Conservation (phyloP, 2,113 vertebrate species). For the cat (Felis catus) region DNA sequence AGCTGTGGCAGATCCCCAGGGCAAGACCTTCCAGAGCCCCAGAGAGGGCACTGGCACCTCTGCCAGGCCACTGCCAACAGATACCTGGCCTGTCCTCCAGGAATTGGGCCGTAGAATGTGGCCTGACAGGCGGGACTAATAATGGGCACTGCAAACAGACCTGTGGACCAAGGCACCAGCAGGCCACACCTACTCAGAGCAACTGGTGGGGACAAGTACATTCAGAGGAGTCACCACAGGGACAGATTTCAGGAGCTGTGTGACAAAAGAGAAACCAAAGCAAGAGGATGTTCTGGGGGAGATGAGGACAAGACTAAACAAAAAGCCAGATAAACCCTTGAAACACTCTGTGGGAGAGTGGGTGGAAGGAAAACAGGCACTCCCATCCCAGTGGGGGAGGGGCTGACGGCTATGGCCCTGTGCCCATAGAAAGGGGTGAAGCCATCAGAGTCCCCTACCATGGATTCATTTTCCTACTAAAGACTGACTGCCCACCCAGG, state of each 20-base stretch:
- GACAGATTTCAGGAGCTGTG: neutral
- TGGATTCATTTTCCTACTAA: neutral
- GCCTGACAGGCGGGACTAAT: neutral
- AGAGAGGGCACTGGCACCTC: neutral
- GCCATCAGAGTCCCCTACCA: neutral
- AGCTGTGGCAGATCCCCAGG: accelerated
- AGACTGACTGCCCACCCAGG: neutral
- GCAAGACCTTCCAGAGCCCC: neutral
- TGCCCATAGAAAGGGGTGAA: neutral
- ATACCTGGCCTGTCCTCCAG: neutral
- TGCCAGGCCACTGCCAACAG: neutral
- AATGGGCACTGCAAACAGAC: neutral
- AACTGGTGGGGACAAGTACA: neutral
- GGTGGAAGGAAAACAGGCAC: neutral
- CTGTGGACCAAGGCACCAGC: neutral
- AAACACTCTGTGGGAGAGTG: neutral
- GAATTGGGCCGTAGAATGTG: neutral
- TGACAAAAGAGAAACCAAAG: neutral
- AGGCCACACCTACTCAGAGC: neutral
- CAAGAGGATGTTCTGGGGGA: neutral
- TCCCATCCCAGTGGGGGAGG: neutral
- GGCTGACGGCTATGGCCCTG: neutral
- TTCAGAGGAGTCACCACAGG: neutral
- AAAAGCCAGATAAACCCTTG: neutral
- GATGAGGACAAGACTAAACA: neutral